Percentiles rank a stretch among this genome's conserved stretches.
phyloP scores from a whole-genome alignment of 2,888 invertebrate genomes.

The Cataglyphis altisquamis region DNA sequence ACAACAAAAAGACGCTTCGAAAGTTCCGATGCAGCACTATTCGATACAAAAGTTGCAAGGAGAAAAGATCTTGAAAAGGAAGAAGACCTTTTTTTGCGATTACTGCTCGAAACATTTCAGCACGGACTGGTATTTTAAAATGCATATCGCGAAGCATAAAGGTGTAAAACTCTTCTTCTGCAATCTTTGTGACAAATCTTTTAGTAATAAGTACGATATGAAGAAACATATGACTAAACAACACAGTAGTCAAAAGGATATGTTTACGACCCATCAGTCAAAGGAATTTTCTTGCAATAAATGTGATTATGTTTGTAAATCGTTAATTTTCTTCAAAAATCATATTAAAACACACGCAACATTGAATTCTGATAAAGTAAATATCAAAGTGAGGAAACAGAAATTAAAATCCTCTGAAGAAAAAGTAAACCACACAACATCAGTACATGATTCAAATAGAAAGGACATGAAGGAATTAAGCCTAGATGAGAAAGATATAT shows the following conservation, averaged over 20 bases:
- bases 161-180: conserved; percentile 80
- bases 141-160: conserved; percentile 81
- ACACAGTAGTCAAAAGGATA: conserved; percentile 71
- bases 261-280: neutral
- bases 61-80: conserved; percentile 9
- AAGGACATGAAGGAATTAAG: neutral
- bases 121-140: conserved; percentile 83
- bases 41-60: neutral
- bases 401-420: conserved; percentile 1
- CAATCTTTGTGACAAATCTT: conserved; percentile 78
- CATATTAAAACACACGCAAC: conserved; percentile 68
- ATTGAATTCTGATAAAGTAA: neutral
- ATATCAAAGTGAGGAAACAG: conserved; percentile 8
- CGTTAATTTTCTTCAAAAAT: conserved; percentile 64
- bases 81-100: conserved; percentile 79
- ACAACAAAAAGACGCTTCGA: neutral
- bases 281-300: conserved; percentile 70
- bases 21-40: neutral
- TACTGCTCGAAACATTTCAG: conserved; percentile 82
- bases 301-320: conserved; percentile 65
- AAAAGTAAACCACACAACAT: conserved; percentile 8
- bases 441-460: neutral
- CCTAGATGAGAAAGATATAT: neutral
- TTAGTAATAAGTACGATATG: conserved; percentile 79
- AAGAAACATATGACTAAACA: conserved; percentile 76